Evolutionary conservation across 2,113 vertebrate genomes (phyloP).

Genomic region (Apteryx owenii): DNA sequence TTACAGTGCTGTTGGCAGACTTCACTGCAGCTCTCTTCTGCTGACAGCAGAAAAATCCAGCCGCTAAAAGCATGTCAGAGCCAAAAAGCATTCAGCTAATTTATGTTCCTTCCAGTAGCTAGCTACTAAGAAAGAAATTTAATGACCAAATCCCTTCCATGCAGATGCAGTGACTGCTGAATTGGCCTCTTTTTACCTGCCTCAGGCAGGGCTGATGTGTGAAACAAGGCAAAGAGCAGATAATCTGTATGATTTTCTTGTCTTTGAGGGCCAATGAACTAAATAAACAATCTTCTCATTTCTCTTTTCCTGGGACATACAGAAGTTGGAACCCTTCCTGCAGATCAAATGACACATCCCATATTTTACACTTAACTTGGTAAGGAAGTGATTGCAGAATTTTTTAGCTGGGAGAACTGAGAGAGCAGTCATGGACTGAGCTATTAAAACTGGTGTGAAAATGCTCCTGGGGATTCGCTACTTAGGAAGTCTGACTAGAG

Average conservation of each 20-base stretch:
- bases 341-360: neutral
- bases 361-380: neutral
- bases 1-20: neutral
- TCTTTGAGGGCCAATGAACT: neutral
- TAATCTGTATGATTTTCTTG: neutral
- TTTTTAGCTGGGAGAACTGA: neutral
- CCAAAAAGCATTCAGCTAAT: constrained; percentile 33
- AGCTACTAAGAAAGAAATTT: neutral
- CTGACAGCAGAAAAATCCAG: constrained; percentile 31
- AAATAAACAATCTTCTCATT: neutral
- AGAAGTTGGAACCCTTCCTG: neutral
- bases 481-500: neutral
- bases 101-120: neutral
- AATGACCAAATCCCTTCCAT: neutral
- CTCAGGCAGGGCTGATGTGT: neutral
- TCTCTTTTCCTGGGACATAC: neutral
- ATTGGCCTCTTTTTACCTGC: neutral
- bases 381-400: neutral
- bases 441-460: neutral
- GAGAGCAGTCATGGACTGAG: neutral
- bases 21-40: neutral
- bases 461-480: neutral
- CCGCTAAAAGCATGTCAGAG: constrained; percentile 22
- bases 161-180: neutral
- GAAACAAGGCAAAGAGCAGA: neutral